Conservation (phyloP, 2,888 invertebrate genomes). For the Epiperipatus broadwayi region DNA sequence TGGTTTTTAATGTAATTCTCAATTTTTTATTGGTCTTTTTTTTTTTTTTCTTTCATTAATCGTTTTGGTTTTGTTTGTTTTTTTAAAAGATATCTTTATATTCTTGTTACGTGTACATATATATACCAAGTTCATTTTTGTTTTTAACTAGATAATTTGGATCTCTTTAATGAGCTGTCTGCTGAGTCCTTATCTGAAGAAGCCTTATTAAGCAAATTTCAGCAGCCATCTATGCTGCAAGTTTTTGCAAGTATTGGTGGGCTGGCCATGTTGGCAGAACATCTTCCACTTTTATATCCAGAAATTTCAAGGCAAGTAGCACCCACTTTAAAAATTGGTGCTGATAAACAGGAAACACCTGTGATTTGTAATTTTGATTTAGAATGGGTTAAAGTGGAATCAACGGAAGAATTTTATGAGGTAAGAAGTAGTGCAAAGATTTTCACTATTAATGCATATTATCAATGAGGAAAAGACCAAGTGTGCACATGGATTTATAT, state of each 20-base stretch:
- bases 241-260: constrained; percentile 75
- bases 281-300: constrained; percentile 69
- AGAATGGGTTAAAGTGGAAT: constrained; percentile 40
- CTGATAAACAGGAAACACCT: too few species aligned
- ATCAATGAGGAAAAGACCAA: too few species aligned
- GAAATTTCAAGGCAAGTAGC: constrained; percentile 43
- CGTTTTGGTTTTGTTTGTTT: too few species aligned
- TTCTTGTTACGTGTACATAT: too few species aligned
- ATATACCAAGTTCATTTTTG: too few species aligned
- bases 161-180: constrained; percentile 21
- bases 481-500: too few species aligned
- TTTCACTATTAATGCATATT: too few species aligned
- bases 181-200: constrained; percentile 19
- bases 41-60: too few species aligned
- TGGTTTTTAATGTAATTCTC: too few species aligned
- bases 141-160: constrained; percentile 21
- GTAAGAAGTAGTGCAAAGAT: constrained; percentile 23
- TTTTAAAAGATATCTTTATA: too few species aligned
- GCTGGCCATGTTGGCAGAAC: constrained; percentile 64
- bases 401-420: constrained; percentile 35
- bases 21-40: too few species aligned
- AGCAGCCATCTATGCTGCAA: constrained; percentile 42
- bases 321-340: constrained; percentile 34
- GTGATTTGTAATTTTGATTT: constrained; percentile 18
- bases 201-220: constrained; percentile 21